phyloP scores from a whole-genome alignment of 2,888 invertebrate species.

The Digitonthophagus gazella region DNA sequence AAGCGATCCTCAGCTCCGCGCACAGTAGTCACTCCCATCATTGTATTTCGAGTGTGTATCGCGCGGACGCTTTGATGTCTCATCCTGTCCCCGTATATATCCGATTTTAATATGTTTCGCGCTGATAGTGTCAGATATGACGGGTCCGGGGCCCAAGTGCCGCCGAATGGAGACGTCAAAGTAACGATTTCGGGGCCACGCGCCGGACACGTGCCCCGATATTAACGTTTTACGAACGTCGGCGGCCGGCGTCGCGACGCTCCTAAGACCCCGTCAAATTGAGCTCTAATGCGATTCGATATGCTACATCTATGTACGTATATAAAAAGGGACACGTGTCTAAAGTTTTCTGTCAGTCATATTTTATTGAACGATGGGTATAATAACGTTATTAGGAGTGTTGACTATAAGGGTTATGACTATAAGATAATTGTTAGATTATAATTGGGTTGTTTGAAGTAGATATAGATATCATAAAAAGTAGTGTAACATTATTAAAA shows the following conservation, averaged over 20 bases:
- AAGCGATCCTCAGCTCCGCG: neutral
- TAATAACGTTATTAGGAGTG: neutral
- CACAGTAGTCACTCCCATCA: neutral
- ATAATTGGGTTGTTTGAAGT: no score
- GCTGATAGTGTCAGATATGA: slow-evolving; percentile 44
- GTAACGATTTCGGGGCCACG: slow-evolving; percentile 29
- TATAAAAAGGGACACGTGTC: slow-evolving; percentile 24
- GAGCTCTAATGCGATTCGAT: slow-evolving; percentile 39
- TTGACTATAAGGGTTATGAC: no score
- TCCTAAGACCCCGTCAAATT: slow-evolving; percentile 37
- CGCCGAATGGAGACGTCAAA: slow-evolving; percentile 43
- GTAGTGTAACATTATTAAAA: no score
- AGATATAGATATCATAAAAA: no score
- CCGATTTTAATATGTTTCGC: slow-evolving; percentile 35
- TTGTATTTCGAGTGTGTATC: slow-evolving; percentile 5
- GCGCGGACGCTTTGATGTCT: slow-evolving; percentile 30
- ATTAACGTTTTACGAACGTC: slow-evolving; percentile 45
- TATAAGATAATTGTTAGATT: no score
- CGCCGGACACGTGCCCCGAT: slow-evolving; percentile 37
- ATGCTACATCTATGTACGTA: slow-evolving; percentile 26
- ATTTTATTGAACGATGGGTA: neutral
- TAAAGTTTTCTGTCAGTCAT: slow-evolving; percentile 2
- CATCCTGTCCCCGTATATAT: slow-evolving; percentile 24
- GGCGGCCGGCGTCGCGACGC: slow-evolving; percentile 25
- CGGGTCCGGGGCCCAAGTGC: slow-evolving; percentile 19